Evolutionary conservation across 2,888 invertebrate species (phyloP).

Genomic region (Epicampocera succincta): DNA sequence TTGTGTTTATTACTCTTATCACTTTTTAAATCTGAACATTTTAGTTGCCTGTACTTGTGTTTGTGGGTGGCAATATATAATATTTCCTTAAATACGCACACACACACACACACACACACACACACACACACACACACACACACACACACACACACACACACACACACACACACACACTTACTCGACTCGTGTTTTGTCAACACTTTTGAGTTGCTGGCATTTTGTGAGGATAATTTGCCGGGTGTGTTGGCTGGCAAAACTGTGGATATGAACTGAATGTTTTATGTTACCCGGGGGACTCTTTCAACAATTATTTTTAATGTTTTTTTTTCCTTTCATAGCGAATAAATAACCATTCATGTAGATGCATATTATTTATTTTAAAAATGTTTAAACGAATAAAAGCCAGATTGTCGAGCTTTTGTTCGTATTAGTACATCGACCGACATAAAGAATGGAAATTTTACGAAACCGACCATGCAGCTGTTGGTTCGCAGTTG

Average conservation of each 20-base stretch:
- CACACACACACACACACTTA: background rate
- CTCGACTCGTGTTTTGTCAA: conserved; percentile 15
- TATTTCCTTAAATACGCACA: background rate
- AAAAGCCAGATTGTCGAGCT: conserved; percentile 29
- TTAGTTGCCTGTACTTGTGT: background rate
- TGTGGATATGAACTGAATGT: background rate
- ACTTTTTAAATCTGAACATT: background rate
- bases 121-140: too few relatives aligned
- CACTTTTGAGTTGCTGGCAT: conserved; percentile 8
- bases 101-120: background rate
- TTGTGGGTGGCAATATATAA: conserved; percentile 1
- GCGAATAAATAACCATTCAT: too few relatives aligned
- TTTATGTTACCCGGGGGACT: too few relatives aligned
- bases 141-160: background rate
- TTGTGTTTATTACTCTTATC: conserved; percentile 8
- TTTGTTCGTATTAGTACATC: conserved; percentile 6
- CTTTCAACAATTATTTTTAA: too few relatives aligned
- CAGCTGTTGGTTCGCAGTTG: background rate
- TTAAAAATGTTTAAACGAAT: background rate
- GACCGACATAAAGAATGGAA: conserved; percentile 15
- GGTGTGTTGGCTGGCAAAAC: background rate
- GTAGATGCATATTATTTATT: background rate
- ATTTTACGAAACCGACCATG: background rate
- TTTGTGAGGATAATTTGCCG: background rate
- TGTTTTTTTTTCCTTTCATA: too few relatives aligned